Conservation (phyloP, 2,113 vertebrate genomes). For the Larimichthys polyactis region DNA sequence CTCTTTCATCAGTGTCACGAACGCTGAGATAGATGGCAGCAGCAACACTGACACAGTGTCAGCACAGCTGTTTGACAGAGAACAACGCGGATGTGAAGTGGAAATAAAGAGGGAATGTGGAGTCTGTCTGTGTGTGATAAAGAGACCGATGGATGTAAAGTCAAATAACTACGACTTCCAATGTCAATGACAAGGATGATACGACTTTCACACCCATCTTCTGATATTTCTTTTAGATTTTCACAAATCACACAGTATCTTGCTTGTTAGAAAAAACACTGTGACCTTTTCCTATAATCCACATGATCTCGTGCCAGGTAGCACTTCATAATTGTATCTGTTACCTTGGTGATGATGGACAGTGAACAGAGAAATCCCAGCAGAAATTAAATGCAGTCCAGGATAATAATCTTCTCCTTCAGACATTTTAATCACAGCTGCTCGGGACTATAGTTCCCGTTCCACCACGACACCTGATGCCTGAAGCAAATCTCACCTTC, state of each 20-base stretch:
- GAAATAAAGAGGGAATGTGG: background rate
- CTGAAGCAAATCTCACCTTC: no score
- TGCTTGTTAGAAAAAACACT: no score
- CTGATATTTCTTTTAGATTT: no score
- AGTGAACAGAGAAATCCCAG: background rate
- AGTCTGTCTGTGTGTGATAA: background rate
- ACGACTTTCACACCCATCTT: no score
- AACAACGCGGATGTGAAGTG: background rate
- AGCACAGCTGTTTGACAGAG: background rate
- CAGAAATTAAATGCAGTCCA: background rate
- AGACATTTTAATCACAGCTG: background rate
- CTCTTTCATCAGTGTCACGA: constrained; percentile 23
- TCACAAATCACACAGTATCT: no score
- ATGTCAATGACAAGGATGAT: no score
- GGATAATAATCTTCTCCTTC: background rate
- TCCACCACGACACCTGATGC: background rate
- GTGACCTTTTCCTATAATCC: background rate
- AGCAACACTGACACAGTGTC: background rate
- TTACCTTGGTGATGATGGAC: background rate
- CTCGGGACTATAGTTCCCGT: background rate
- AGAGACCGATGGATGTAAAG: background rate
- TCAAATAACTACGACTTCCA: no score
- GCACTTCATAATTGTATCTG: background rate
- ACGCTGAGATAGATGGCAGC: constrained; percentile 25
- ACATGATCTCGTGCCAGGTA: background rate